Conservation (phyloP, 1,140 invertebrate species). For the Drosophila lowei region DNA sequence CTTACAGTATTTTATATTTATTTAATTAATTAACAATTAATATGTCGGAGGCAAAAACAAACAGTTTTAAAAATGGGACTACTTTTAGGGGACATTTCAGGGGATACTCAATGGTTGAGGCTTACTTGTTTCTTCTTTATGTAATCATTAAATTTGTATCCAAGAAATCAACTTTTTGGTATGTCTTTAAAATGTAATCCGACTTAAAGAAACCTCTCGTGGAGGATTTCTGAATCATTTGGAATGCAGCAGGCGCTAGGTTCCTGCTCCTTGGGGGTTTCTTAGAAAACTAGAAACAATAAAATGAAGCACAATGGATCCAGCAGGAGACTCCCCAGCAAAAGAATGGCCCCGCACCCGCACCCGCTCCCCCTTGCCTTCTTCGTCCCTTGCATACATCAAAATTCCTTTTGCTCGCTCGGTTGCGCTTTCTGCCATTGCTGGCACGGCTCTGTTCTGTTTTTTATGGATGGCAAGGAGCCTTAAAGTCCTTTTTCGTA, state of each 20-base stretch:
- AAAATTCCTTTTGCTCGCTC: constrained; percentile 38
- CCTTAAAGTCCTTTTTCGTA: constrained; percentile 43
- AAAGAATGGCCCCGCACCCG: constrained; percentile 3
- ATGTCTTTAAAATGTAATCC: too few relatives aligned
- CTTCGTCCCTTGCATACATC: constrained; percentile 24
- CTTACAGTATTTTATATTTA: too few relatives aligned
- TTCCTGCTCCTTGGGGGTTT: constrained; percentile 14
- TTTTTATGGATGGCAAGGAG: constrained; percentile 2
- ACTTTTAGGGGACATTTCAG: too few relatives aligned
- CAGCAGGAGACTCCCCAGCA: background rate
- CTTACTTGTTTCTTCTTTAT: too few relatives aligned
- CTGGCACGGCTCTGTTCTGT: background rate
- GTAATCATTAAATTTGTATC: too few relatives aligned
- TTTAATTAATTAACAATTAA: too few relatives aligned
- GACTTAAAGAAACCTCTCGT: too few relatives aligned
- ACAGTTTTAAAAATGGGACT: too few relatives aligned
- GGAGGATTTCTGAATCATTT: constrained; percentile 18
- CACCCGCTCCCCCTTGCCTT: background rate
- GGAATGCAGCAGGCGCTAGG: constrained; percentile 25
- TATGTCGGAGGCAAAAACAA: too few relatives aligned
- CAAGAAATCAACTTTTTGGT: too few relatives aligned
- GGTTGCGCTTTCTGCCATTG: constrained; percentile 33
- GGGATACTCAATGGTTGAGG: too few relatives aligned
- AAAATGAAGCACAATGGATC: constrained; percentile 27
- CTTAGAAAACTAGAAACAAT: constrained; percentile 48